Base-by-base conservation (phyloP, 2,113 vertebrate genomes). In the Numenius arquata region DNA sequence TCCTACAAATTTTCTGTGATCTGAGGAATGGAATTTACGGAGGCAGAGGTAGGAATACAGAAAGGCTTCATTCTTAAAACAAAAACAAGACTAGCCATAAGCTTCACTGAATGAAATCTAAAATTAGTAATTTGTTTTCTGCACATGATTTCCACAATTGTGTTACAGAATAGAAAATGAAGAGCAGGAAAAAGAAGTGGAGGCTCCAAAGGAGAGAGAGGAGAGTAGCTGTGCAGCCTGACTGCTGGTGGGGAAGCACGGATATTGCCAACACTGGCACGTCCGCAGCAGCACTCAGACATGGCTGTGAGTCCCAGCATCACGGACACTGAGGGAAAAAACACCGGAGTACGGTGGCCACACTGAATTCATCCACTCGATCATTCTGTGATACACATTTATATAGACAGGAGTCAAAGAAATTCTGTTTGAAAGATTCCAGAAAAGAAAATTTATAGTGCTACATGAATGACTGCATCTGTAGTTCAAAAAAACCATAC, bases 301-400 rank as follows among this genome's bases (percentile, higher is more conserved):
- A 0, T 1, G 18, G 52, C 52, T 38, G 23, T 3, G 6, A 65
- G n/a, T 15, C 30, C 34, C 12, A 7, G 32, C 58, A 7, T 10
- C 25, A 11, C 0, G 4, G 50, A 36, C 36, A 16, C 50, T 1
- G 4, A 47, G 68, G 23, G 8, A 41, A 52, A 58, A 66, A 70
- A 5, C 19, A 53, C 8, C 1, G 1, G 32, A n/a, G 14, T n/a
- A 52, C 0, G 0, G 9, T 5, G 18, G 43, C 38, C 70, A 65
- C 8, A 2, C 47, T 36, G 45, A 45, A 48, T 76, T 27, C 11
- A 32, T 34, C 22, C 43, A 3, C 47, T 71, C 1, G 1, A 8
- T 59, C 32, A 8, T 13, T 62, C 19, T 19, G 7, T 32, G 45
- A n/a, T 30, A 48, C 4, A 9, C 3, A 15, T 62, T n/a, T 56